Evolutionary conservation across 2,113 vertebrate species (phyloP).

Genomic region (Rhodinocichla rosea): DNA sequence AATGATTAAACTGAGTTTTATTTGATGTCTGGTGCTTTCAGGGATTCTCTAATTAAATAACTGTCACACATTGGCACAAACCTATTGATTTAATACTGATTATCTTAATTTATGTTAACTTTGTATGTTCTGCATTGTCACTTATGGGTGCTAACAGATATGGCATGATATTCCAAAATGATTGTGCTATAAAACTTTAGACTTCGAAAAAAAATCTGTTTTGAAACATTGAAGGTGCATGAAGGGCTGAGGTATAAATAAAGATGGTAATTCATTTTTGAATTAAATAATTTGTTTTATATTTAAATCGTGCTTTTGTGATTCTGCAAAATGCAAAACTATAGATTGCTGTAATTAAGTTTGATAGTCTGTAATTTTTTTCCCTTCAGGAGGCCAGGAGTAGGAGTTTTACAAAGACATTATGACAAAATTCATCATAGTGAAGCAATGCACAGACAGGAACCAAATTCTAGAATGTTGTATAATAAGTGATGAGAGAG

Average conservation of each 20-base stretch:
- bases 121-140: not conserved
- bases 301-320: not conserved
- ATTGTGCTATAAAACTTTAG: not conserved
- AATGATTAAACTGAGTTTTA: not conserved
- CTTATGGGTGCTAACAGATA: not conserved
- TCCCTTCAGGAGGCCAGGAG: not conserved
- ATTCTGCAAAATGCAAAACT: not conserved
- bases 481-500: not conserved
- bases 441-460: not conserved
- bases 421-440: not conserved
- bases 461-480: not conserved
- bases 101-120: not conserved
- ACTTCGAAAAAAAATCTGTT: not conserved
- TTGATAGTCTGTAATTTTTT: not conserved
- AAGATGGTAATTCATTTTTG: not conserved
- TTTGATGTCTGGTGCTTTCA: not conserved
- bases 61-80: not conserved
- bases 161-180: not conserved
- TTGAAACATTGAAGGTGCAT: not conserved
- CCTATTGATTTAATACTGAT: not conserved
- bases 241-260: not conserved
- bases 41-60: not conserved
- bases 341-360: not conserved
- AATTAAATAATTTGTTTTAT: not conserved
- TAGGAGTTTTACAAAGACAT: not conserved